Conservation (phyloP, 2,113 vertebrate species). For the Triplophysa dalaica region DNA sequence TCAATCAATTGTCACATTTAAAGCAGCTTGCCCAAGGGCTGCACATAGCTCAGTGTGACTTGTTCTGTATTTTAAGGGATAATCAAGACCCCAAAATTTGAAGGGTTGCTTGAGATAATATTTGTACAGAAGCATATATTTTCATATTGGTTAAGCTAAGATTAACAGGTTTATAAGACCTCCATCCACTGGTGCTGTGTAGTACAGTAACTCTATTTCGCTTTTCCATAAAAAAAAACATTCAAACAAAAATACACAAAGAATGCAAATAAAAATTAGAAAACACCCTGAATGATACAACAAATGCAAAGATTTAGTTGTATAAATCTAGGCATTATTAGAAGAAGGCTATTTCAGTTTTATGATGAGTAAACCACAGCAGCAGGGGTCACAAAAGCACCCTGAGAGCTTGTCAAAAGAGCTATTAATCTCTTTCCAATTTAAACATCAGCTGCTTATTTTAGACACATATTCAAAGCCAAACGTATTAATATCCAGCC, state of each 20-base stretch:
- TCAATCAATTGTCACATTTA: conserved; percentile 87
- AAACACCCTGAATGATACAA: no score
- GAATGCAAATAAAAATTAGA: no score
- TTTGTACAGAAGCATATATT: conserved; percentile 69
- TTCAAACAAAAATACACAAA: no score
- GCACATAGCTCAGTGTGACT: no score
- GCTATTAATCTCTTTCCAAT: conserved; percentile 60
- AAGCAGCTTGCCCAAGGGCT: conserved; percentile 67
- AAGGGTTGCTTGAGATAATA: conserved; percentile 69
- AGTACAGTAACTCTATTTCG: neutral
- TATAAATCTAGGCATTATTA: no score
- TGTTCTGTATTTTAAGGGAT: conserved; percentile 79
- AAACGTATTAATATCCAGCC: conserved; percentile 46
- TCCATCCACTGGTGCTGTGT: neutral
- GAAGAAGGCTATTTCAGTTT: neutral
- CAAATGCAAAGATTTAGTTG: no score
- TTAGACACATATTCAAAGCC: conserved; percentile 41
- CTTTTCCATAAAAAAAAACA: no score
- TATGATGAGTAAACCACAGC: conserved; percentile 18
- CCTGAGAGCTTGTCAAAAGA: conserved; percentile 52
- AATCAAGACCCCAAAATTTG: conserved; percentile 84
- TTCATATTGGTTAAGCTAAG: conserved; percentile 60
- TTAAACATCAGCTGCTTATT: conserved; percentile 53
- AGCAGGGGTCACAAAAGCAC: neutral
- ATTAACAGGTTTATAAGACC: conserved; percentile 27